A percentile compares a stretch with the other conserved stretches of the same genome.
These are phyloP conservation scores for Leucania comma DNA, from an alignment of 2,888 invertebrate genomes.

Conservation along the genomic window DNA sequence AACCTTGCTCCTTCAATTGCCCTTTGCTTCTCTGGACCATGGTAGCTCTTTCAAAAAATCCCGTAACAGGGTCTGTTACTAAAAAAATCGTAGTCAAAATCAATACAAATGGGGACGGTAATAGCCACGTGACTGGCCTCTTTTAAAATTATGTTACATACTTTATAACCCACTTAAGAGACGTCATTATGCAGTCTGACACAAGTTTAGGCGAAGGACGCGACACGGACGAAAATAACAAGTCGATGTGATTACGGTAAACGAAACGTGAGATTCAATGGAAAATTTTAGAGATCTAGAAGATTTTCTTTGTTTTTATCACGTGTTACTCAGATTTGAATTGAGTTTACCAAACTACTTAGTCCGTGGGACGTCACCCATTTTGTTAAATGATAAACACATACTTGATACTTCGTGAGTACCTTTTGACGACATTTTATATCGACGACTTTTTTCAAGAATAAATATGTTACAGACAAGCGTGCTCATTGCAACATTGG, in stretches of 20 bases:
- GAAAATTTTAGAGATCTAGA: slow-evolving; percentile 26
- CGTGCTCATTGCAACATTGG: no score
- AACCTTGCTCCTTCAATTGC: no score
- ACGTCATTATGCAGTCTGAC: slow-evolving; percentile 41
- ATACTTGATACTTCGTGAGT: no score
- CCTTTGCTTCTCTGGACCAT: not conserved
- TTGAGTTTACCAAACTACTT: not conserved
- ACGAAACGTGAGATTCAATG: slow-evolving; percentile 11
- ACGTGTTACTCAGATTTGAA: slow-evolving; percentile 1
- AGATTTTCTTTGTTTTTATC: slow-evolving; percentile 24
- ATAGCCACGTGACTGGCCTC: slow-evolving; percentile 70
- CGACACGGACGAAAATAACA: slow-evolving; percentile 32
- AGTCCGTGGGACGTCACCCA: no score
- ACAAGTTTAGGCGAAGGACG: slow-evolving; percentile 27
- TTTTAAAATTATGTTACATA: slow-evolving; percentile 36
- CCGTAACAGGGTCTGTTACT: no score
- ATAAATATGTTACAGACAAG: no score
- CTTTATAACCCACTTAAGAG: slow-evolving; percentile 23
- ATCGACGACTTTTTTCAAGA: no score
- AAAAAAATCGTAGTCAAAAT: slow-evolving; percentile 60
- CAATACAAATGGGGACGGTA: slow-evolving; percentile 65
- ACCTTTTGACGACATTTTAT: no score
- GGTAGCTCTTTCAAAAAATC: no score
- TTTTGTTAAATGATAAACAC: no score
- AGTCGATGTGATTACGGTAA: slow-evolving; percentile 22